Conservation (phyloP, 1,140 invertebrate genomes). For the Oryctes rhinoceros region DNA sequence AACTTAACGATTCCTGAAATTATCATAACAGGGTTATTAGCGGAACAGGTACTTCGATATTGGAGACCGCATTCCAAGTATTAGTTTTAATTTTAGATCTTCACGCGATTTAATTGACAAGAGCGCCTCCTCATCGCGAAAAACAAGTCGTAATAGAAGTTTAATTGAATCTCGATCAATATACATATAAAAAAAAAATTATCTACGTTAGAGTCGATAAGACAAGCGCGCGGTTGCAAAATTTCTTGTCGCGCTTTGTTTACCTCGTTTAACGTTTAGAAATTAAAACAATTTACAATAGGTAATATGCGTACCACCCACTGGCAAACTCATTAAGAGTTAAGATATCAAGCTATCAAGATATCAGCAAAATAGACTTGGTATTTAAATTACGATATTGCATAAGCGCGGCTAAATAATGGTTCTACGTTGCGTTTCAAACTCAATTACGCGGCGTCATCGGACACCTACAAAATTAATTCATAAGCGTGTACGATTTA, state of each 20-base stretch:
- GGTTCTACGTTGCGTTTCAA: neutral
- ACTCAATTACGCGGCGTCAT: neutral
- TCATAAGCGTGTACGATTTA: neutral
- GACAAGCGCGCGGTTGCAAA: neutral
- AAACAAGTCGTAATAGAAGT: constrained; percentile 6
- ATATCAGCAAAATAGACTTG: neutral
- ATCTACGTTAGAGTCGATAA: neutral
- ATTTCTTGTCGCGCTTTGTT: neutral
- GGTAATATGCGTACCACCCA: neutral
- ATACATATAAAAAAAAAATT: neutral
- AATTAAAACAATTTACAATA: neutral
- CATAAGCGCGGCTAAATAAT: neutral
- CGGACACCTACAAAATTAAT: constrained; percentile 18
- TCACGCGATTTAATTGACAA: neutral
- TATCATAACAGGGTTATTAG: constrained; percentile 1
- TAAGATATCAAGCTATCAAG: neutral
- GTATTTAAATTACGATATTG: constrained; percentile 9
- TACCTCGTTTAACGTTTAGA: neutral
- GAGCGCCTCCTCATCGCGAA: neutral
- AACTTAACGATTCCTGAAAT: neutral
- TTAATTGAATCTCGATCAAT: neutral
- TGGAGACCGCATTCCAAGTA: neutral
- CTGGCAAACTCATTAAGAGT: neutral
- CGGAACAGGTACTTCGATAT: neutral
- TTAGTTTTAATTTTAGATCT: constrained; percentile 1